Percentiles rank a stretch among this genome's conserved stretches.
Evolutionary conservation across 2,113 vertebrate species (phyloP).

Genomic region (Oryzias woworae): DNA sequence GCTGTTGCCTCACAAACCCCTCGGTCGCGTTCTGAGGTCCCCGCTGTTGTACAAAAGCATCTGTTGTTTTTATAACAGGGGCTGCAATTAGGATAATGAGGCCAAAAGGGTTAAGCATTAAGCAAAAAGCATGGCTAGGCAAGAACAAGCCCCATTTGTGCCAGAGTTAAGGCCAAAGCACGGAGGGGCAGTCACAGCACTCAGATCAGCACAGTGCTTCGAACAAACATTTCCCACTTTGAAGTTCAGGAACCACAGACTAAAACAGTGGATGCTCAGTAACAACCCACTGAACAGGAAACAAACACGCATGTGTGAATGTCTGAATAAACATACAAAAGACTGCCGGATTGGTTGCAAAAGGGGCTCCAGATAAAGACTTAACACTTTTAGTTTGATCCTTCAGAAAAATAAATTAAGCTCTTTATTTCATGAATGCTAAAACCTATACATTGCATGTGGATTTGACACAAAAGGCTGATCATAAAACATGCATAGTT

Average conservation of each 20-base stretch:
- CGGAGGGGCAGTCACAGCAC: constrained; percentile 74
- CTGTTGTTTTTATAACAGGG: constrained; percentile 83
- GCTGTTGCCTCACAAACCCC: constrained; percentile 62
- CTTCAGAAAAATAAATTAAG: too few species aligned
- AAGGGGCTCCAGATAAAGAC: constrained; percentile 11
- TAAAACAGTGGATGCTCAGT: constrained; percentile 40
- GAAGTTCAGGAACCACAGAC: constrained; percentile 62
- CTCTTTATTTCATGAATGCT: too few species aligned
- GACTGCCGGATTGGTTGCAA: constrained; percentile 6
- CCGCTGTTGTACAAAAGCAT: constrained; percentile 77
- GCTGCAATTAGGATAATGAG: constrained; percentile 83
- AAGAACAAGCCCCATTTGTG: constrained; percentile 91
- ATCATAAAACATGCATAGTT: too few species aligned
- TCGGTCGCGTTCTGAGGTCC: constrained; percentile 68
- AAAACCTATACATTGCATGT: too few species aligned
- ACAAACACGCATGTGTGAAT: constrained; percentile 30
- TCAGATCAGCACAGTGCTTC: constrained; percentile 77
- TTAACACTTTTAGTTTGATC: constrained; percentile 5
- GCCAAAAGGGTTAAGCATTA: constrained; percentile 93
- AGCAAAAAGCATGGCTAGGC: constrained; percentile 81
- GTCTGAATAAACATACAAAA: constrained; percentile 31
- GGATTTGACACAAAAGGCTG: too few species aligned
- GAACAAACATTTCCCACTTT: constrained; percentile 74
- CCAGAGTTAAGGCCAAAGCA: constrained; percentile 67
- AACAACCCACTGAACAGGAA: constrained; percentile 39